These are phyloP conservation scores for Acestrorhynchus altus DNA, from an alignment of 2,797 vertebrate species.

Conservation along the genomic window DNA sequence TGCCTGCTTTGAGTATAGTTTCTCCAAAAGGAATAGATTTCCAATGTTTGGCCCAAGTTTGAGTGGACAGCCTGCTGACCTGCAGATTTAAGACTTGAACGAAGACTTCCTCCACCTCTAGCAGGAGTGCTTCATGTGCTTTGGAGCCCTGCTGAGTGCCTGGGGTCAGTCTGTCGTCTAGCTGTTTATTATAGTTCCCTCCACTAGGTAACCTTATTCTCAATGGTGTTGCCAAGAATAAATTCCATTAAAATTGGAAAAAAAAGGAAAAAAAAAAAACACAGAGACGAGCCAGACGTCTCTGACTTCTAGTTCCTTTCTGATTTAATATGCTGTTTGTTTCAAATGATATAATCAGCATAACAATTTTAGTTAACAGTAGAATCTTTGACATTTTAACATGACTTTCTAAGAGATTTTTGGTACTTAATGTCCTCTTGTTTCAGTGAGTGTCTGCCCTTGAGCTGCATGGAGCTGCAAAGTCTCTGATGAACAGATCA, in stretches of 20 bases:
- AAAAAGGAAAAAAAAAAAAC: not conserved
- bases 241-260: not conserved
- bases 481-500: too few species aligned
- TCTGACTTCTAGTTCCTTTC: too few species aligned
- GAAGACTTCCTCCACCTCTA: conserved; percentile 3
- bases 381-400: too few species aligned
- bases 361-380: too few species aligned
- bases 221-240: not conserved
- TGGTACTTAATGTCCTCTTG: too few species aligned
- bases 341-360: too few species aligned
- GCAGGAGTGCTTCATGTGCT: not conserved
- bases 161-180: not conserved
- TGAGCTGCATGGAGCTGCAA: too few species aligned
- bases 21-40: not conserved
- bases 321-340: too few species aligned
- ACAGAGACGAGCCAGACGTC: too few species aligned
- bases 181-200: not conserved
- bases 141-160: not conserved
- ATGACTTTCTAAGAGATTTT: too few species aligned
- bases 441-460: too few species aligned
- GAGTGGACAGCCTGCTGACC: not conserved
- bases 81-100: not conserved
- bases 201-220: not conserved
- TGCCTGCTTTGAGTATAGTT: not conserved
- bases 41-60: not conserved